phyloP scores from a whole-genome alignment of 2,113 vertebrate species.

The Vireo altiloquus region DNA sequence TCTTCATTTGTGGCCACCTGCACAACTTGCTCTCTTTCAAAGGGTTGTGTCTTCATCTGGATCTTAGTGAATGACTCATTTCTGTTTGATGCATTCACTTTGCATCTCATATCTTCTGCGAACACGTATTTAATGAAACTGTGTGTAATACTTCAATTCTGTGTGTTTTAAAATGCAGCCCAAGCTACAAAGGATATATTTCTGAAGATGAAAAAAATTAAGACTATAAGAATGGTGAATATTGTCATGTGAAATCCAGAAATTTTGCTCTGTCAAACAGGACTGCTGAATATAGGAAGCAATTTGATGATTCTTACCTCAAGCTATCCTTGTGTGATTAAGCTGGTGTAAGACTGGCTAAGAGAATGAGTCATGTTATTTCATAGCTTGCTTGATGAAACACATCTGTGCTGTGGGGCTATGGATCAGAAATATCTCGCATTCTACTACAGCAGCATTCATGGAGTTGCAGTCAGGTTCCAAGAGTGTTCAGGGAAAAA shows the following conservation, averaged over 20 bases:
- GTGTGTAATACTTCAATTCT: background rate
- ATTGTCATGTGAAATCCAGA: background rate
- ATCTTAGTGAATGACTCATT: background rate
- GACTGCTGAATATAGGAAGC: background rate
- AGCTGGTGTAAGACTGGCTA: background rate
- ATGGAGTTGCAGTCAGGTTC: background rate
- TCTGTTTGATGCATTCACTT: background rate
- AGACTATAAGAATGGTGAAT: background rate
- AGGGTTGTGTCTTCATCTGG: background rate
- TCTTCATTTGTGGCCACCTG: background rate
- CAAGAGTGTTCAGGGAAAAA: background rate
- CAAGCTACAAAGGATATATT: background rate
- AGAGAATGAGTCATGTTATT: background rate
- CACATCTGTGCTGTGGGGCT: background rate
- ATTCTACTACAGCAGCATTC: background rate
- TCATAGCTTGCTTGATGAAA: background rate
- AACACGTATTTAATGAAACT: background rate
- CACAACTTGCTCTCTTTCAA: background rate
- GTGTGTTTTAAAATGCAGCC: background rate
- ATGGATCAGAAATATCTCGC: background rate
- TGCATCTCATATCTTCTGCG: background rate
- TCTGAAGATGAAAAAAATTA: background rate
- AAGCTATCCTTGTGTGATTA: background rate
- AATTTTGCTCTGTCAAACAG: background rate
- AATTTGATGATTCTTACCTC: background rate